A percentile compares a stretch with the other conserved stretches of the same genome.
Evolutionary conservation across 2,113 vertebrate genomes (phyloP).

Genomic region (Myxocyprinus asiaticus): DNA sequence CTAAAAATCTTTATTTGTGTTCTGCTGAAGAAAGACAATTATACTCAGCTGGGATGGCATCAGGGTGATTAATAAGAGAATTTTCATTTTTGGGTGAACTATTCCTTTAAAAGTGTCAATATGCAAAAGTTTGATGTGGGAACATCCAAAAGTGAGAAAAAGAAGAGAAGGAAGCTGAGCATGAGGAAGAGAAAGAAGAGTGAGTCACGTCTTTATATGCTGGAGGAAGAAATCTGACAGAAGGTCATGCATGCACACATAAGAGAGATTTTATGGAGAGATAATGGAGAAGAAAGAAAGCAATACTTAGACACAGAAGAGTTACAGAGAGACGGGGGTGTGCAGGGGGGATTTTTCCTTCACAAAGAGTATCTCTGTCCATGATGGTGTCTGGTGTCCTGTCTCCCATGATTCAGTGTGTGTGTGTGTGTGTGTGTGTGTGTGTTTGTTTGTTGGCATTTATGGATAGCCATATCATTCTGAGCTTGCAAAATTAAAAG

Average conservation of each 20-base stretch:
- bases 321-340: constrained; percentile 42
- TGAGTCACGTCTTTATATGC: background rate
- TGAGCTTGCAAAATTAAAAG: background rate
- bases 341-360: constrained; percentile 49
- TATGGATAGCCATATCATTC: constrained; percentile 1
- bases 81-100: background rate
- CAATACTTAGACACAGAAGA: constrained; percentile 1
- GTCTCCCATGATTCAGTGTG: constrained; percentile 52
- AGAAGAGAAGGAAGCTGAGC: constrained; percentile 17
- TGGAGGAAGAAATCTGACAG: background rate
- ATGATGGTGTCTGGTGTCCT: constrained; percentile 64
- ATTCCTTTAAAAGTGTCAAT: background rate
- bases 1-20: too few species aligned
- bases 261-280: constrained; percentile 35
- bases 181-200: constrained; percentile 29
- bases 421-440: constrained; percentile 31
- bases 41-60: too few species aligned
- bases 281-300: constrained; percentile 45
- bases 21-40: too few species aligned
- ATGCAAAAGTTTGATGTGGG: constrained; percentile 28
- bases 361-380: constrained; percentile 71
- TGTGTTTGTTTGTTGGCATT: constrained; percentile 18
- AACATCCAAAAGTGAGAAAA: constrained; percentile 35
- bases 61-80: too few species aligned
- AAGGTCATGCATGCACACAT: constrained; percentile 22